phyloP scores from a whole-genome alignment of 2,888 invertebrate species.

The Platyscelio sp. region DNA sequence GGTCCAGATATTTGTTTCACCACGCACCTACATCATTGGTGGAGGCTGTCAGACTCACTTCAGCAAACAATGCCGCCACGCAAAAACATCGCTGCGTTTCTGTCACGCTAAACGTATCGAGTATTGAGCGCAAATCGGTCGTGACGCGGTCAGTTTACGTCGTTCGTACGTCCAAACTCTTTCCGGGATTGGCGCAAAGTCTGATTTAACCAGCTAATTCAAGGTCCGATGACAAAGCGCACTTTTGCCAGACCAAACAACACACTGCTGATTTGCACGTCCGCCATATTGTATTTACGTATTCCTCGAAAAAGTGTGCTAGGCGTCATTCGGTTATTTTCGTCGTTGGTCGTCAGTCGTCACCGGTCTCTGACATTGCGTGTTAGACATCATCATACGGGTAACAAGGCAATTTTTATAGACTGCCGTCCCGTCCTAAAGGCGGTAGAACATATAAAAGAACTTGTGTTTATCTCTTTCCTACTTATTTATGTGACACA shows the following conservation, averaged over 20 bases:
- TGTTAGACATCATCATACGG: too few relatives aligned
- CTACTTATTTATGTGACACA: too few relatives aligned
- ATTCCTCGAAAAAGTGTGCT: conserved; percentile 72
- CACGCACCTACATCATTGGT: conserved; percentile 25
- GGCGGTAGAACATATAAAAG: too few relatives aligned
- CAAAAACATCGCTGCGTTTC: conserved; percentile 33
- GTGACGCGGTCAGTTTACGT: background rate
- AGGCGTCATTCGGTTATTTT: background rate
- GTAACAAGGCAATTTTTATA: too few relatives aligned
- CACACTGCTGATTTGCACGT: conserved; percentile 73
- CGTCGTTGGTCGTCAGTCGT: too few relatives aligned
- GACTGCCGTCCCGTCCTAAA: too few relatives aligned
- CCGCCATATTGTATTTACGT: conserved; percentile 84
- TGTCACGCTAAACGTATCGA: conserved; percentile 13
- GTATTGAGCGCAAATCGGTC: background rate
- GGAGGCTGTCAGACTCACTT: conserved; percentile 1
- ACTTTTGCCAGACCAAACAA: conserved; percentile 61
- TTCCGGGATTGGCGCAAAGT: background rate
- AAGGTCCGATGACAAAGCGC: conserved; percentile 12
- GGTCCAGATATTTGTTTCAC: too few relatives aligned
- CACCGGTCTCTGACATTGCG: too few relatives aligned
- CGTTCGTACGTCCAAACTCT: background rate
- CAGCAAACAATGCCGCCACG: conserved; percentile 29
- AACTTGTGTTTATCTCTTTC: too few relatives aligned
- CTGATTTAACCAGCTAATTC: background rate